Percentiles rank a stretch among this genome's conserved stretches.
These are phyloP conservation scores for Heliangelus exortis DNA, from an alignment of 2,797 vertebrate species.

Conservation along the genomic window DNA sequence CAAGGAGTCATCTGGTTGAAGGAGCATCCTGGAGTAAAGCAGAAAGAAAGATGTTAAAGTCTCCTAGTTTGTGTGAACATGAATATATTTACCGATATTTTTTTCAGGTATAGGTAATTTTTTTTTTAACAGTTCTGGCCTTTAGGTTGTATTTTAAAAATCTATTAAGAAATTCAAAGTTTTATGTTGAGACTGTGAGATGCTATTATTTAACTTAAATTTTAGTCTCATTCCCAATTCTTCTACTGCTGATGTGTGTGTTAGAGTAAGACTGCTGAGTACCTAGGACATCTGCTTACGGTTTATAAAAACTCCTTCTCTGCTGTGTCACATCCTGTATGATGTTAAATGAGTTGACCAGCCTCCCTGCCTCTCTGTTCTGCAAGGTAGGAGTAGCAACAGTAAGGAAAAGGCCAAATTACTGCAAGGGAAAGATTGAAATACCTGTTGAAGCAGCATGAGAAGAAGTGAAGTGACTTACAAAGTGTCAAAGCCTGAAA, in stretches of 20 bases:
- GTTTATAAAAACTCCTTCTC: neutral
- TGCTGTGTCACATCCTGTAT: neutral
- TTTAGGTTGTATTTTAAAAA: neutral
- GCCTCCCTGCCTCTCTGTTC: neutral
- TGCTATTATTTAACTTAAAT: neutral
- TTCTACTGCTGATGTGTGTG: neutral
- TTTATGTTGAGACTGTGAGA: neutral
- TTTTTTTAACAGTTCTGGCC: neutral
- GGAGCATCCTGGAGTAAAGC: slow-evolving; percentile 82
- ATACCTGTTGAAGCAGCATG: neutral
- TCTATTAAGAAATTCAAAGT: neutral
- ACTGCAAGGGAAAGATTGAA: neutral
- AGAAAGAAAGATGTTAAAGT: slow-evolving; percentile 39
- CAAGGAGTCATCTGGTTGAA: slow-evolving; percentile 88
- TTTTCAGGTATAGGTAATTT: neutral
- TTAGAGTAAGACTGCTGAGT: neutral
- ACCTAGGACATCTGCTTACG: neutral
- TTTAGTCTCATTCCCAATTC: neutral
- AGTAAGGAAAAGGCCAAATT: neutral
- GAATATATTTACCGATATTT: neutral
- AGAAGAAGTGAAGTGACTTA: neutral
- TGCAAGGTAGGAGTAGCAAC: neutral
- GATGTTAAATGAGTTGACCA: neutral
- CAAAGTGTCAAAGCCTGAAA: neutral
- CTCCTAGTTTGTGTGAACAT: neutral